phyloP scores from a whole-genome alignment of 1,140 invertebrate species.

The Drosophila tropicalis region DNA sequence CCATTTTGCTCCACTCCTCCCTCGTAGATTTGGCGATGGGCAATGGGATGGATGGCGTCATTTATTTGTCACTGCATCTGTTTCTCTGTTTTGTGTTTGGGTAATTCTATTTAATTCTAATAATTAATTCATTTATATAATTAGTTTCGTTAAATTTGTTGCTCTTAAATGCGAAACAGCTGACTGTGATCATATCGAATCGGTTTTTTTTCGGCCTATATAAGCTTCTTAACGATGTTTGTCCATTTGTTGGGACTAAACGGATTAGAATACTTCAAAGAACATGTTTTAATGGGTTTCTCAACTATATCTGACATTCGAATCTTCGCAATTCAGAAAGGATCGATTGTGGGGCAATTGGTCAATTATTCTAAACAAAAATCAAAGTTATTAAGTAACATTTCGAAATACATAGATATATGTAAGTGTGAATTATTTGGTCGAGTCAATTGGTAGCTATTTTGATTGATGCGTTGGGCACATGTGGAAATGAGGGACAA shows the following conservation, averaged over 20 bases:
- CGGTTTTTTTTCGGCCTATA: neutral
- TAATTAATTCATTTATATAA: constrained; percentile 10
- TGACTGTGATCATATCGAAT: neutral
- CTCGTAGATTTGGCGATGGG: neutral
- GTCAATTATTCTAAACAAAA: no score
- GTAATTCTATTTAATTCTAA: neutral
- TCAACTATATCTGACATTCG: no score
- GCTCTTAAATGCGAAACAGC: neutral
- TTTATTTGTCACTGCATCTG: neutral
- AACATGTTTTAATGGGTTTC: neutral
- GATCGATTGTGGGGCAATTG: no score
- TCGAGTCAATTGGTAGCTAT: neutral
- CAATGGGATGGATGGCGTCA: neutral
- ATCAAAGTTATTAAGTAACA: no score
- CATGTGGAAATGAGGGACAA: neutral
- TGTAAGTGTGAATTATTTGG: neutral
- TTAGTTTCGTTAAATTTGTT: neutral
- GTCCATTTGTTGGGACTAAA: neutral
- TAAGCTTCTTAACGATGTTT: neutral
- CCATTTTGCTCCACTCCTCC: no score
- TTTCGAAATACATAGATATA: no score
- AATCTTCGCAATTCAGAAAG: no score
- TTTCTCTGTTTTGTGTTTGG: neutral
- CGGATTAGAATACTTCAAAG: neutral
- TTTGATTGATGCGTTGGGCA: neutral